phyloP scores from a whole-genome alignment of 2,888 invertebrate genomes.

The Seira ritae region DNA sequence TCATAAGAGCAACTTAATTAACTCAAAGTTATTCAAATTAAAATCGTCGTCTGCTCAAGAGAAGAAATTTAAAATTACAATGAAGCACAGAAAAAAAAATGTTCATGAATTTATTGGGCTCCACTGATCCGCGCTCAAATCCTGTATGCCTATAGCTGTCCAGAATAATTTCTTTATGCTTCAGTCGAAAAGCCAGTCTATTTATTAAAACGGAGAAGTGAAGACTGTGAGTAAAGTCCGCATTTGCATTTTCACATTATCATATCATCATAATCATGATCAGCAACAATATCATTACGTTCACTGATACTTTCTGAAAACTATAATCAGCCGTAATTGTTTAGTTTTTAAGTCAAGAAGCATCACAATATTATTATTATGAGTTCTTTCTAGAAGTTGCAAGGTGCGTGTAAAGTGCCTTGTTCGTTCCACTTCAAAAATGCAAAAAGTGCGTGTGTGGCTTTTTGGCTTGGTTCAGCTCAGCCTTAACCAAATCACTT shows the following conservation, averaged over 20 bases:
- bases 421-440: neutral
- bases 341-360: slow-evolving; percentile 39
- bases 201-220: too few species aligned
- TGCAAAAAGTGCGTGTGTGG: slow-evolving; percentile 23
- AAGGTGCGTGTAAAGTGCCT: neutral
- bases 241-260: slow-evolving; percentile 61
- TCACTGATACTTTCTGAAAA: too few species aligned
- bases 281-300: too few species aligned
- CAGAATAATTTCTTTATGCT: neutral
- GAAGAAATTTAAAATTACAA: slow-evolving; percentile 57
- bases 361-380: slow-evolving; percentile 20
- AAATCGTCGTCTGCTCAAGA: slow-evolving; percentile 27
- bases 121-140: neutral
- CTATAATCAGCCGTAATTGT: slow-evolving; percentile 14
- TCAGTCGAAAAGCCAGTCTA: neutral
- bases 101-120: slow-evolving; percentile 23
- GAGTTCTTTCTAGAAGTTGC: too few species aligned
- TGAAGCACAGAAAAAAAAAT: slow-evolving; percentile 49
- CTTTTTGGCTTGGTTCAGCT: slow-evolving; percentile 12
- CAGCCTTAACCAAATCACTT: too few species aligned
- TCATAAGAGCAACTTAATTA: neutral
- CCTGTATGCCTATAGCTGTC: slow-evolving; percentile 38
- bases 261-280: slow-evolving; percentile 41
- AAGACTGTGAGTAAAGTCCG: too few species aligned
- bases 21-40: slow-evolving; percentile 38